These are phyloP conservation scores for Pristionchus entomophagus DNA, from an alignment of 2,888 invertebrate species.

Conservation along the genomic window DNA sequence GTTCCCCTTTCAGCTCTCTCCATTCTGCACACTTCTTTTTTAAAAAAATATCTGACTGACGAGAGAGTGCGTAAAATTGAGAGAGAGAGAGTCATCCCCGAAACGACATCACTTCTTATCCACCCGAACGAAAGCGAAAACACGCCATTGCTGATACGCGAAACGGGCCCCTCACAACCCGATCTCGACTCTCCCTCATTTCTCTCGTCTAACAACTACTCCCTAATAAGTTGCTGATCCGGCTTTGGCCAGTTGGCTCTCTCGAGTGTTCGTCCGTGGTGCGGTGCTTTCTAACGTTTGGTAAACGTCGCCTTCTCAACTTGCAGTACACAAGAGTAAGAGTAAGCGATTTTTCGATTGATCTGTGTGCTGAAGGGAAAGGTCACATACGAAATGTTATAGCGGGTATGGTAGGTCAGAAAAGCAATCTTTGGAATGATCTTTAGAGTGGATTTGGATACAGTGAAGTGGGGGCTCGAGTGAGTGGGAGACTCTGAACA, in stretches of 20 bases:
- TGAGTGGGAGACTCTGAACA: neutral
- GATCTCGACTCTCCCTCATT: constrained; percentile 7
- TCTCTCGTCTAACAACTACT: neutral
- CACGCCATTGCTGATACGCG: neutral
- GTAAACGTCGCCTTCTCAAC: no score
- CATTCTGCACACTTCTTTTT: no score
- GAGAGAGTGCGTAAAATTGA: no score
- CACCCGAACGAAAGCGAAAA: neutral
- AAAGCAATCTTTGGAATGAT: neutral
- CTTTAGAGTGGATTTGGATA: constrained; percentile 12
- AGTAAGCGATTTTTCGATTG: neutral
- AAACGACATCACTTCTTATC: neutral
- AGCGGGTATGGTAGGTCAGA: neutral
- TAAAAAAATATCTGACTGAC: no score
- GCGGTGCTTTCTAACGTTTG: neutral
- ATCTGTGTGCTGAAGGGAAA: neutral
- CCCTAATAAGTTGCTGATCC: constrained; percentile 33
- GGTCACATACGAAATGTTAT: neutral
- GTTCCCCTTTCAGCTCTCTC: no score
- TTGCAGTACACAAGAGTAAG: no score
- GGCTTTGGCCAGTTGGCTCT: neutral
- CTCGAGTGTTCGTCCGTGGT: neutral
- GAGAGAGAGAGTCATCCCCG: no score
- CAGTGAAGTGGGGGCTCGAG: neutral
- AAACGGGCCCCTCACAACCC: neutral